Conservation (phyloP, 1,140 invertebrate genomes). For the Antheraea pernyi region DNA sequence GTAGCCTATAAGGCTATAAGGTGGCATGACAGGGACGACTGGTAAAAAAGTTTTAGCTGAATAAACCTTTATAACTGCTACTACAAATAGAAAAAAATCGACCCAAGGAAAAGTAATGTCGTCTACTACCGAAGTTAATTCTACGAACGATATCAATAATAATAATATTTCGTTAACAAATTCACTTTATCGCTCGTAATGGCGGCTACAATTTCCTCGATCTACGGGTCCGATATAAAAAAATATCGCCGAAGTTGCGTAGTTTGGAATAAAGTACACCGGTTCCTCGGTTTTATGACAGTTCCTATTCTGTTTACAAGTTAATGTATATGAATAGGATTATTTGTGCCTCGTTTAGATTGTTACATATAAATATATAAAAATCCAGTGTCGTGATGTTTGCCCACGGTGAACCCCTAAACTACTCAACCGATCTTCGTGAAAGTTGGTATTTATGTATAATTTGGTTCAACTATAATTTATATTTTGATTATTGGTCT, state of each 20-base stretch:
- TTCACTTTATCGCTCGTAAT: neutral
- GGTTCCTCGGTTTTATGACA: conserved; percentile 12
- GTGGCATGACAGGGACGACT: no score
- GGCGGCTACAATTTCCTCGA: neutral
- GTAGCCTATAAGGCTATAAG: no score
- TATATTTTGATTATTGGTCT: no score
- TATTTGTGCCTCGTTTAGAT: conserved; percentile 2
- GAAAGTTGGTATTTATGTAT: no score
- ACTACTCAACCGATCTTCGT: no score
- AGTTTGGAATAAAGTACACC: conserved; percentile 2
- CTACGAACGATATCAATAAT: neutral
- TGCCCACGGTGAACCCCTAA: no score
- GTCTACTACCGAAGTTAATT: no score
- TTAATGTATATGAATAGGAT: conserved; percentile 8
- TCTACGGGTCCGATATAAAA: conserved; percentile 1
- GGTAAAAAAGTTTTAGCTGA: no score
- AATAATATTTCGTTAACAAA: conserved; percentile 4
- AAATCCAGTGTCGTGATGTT: no score
- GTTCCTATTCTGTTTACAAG: conserved; percentile 15
- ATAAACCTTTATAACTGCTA: no score
- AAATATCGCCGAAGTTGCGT: conserved; percentile 3
- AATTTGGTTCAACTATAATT: no score
- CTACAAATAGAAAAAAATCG: neutral
- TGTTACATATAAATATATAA: neutral
- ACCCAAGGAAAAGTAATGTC: no score